phyloP scores from a whole-genome alignment of 2,797 vertebrate species.

The Phyllotis vaccarum region DNA sequence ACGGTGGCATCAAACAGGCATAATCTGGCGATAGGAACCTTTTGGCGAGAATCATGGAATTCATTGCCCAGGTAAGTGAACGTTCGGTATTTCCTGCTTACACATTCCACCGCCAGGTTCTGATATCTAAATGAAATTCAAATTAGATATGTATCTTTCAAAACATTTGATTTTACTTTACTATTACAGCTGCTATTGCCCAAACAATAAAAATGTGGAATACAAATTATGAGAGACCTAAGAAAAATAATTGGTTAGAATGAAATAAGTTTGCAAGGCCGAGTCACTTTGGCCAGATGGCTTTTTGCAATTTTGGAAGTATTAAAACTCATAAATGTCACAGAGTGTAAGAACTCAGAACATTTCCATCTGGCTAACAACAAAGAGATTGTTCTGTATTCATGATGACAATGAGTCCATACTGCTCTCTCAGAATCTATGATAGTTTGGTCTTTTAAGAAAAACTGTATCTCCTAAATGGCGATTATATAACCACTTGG shows the following conservation, averaged over 20 bases:
- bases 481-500: constrained; percentile 18
- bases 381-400: constrained; percentile 54
- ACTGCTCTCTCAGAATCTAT: constrained; percentile 70
- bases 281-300: constrained; percentile 81
- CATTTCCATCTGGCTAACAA: constrained; percentile 82
- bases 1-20: neutral
- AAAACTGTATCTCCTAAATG: constrained; percentile 25
- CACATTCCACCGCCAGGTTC: neutral
- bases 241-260: constrained; percentile 63
- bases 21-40: neutral
- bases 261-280: constrained; percentile 69
- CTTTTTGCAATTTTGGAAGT: constrained; percentile 82
- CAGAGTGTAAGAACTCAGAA: constrained; percentile 80
- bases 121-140: constrained; percentile 26
- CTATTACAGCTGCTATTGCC: neutral
- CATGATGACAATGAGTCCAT: constrained; percentile 3
- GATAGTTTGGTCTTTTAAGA: constrained; percentile 31
- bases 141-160: neutral
- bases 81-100: neutral
- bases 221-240: constrained; percentile 57
- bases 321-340: constrained; percentile 80
- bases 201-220: constrained; percentile 65
- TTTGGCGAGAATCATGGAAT: neutral
- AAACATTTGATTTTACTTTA: neutral
- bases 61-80: neutral